Evolutionary conservation across 2,797 vertebrate species (phyloP), one percentile per base, ranked within the genome.

Genomic region (Chelmon rostratus): DNA sequence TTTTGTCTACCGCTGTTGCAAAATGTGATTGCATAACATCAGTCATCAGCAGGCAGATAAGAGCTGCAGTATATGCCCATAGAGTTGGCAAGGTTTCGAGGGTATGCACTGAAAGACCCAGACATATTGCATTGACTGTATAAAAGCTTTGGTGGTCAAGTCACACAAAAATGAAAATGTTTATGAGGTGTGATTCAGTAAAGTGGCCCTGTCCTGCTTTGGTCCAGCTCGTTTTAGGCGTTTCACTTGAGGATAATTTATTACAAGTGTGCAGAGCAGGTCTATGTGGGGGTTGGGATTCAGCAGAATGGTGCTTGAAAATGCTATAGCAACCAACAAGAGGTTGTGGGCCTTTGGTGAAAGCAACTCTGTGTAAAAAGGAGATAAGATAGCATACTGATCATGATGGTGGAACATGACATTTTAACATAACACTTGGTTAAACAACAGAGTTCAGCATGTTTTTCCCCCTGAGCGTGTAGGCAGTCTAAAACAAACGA

Each of bases 221-320:
- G 94, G 95, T 96, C 96, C 94, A 91, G 96, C 97, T 91, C 96
- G 90, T 95, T 94, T 96, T 96, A 97, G 96, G 95, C 95, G 95
- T 96, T 97, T 98, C 97, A 97, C 97, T 98, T 97, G 96, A 97
- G 96, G 96, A 97, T 98, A 98, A 99, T 98, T 98, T 98, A 99
- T 98, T 97, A 97, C 96, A 96, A 98, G 97, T 97, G 97, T 95
- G 96, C 95, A 95, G 96, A 96, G 96, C 96, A 96, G 96, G 90
- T 93, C 91, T 73, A 73, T 89, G 93, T 94, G 94, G 94, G 94
- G 94, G 94, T 86, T 89, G 93, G 94, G 93, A 93, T 87, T 91
- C 75, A 83, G 87, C 85, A 92, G 91, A 94, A 93, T 92, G 97
- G 96, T 98, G 96, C 97, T 98, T 97, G 97, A 99, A 96, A 98